These are phyloP conservation scores for Parauchenoglanis ngamensis DNA, from an alignment of 2,797 vertebrate species.

Conservation along the genomic window DNA sequence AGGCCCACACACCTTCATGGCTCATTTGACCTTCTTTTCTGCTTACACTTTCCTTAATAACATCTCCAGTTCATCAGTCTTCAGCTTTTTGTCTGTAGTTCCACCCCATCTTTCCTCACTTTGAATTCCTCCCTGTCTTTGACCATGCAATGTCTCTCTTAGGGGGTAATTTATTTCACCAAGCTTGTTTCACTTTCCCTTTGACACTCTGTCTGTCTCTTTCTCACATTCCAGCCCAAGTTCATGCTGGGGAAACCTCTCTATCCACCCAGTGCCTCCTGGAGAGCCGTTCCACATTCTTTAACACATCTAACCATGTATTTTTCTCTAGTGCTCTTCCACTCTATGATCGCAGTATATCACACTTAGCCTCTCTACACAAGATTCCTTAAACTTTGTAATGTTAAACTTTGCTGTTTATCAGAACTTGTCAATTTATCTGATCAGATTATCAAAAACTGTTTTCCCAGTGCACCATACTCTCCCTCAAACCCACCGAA, in stretches of 20 bases:
- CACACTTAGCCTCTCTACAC: background rate
- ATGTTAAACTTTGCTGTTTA: no score
- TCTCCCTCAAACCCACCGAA: conserved; percentile 76
- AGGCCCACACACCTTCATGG: conserved; percentile 33
- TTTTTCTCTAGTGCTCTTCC: background rate
- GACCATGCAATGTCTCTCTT: conserved; percentile 31
- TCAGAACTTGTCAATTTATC: background rate
- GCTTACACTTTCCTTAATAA: conserved; percentile 23
- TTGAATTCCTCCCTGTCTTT: conserved; percentile 28
- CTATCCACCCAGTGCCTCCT: conserved; percentile 22
- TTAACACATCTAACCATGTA: conserved; percentile 19
- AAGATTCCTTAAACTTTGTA: background rate
- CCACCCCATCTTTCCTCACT: conserved; percentile 6
- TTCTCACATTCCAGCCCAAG: conserved; percentile 26
- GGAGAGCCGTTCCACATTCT: conserved; percentile 15
- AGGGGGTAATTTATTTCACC: conserved; percentile 36
- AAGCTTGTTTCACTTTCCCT: conserved; percentile 3
- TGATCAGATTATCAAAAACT: background rate
- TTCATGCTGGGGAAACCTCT: conserved; percentile 27
- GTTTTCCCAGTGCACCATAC: background rate
- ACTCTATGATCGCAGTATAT: background rate
- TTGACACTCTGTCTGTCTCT: background rate
- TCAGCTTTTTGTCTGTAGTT: conserved; percentile 4
- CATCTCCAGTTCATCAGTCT: conserved; percentile 30
- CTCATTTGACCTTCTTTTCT: conserved; percentile 31